Evolutionary conservation across 2,113 vertebrate genomes (phyloP).

Genomic region (Clarias batrachus): DNA sequence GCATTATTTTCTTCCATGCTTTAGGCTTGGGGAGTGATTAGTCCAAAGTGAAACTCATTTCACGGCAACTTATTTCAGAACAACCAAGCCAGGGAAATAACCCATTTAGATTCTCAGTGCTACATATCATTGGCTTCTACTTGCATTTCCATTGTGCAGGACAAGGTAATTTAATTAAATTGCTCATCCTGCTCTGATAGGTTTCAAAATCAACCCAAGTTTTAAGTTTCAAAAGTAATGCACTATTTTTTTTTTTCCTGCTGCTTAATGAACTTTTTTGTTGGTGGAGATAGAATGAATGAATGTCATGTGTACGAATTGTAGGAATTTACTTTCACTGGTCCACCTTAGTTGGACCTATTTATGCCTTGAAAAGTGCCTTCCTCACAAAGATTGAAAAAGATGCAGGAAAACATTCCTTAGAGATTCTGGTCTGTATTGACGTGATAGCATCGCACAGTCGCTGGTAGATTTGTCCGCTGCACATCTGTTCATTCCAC

Average conservation of each 20-base stretch:
- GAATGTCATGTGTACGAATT: too few relatives aligned
- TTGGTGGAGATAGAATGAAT: not conserved
- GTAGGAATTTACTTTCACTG: too few relatives aligned
- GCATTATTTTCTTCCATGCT: not conserved
- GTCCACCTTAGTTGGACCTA: too few relatives aligned
- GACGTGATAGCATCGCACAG: too few relatives aligned
- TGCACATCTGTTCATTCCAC: too few relatives aligned
- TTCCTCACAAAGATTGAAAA: too few relatives aligned
- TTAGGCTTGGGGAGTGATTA: not conserved
- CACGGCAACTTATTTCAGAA: not conserved
- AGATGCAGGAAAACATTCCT: too few relatives aligned
- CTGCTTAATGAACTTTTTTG: not conserved
- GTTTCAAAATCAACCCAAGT: conserved; percentile 16
- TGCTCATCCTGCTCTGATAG: conserved; percentile 62
- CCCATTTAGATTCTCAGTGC: conserved; percentile 23
- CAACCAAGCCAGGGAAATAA: not conserved
- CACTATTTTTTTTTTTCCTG: not conserved
- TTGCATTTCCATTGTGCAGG: conserved; percentile 46
- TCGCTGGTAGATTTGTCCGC: too few relatives aligned
- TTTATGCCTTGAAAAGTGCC: too few relatives aligned
- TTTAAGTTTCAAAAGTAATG: not conserved
- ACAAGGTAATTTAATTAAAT: conserved; percentile 66
- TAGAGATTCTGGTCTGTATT: too few relatives aligned
- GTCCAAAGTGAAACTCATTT: not conserved
- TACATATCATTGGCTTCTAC: conserved; percentile 27